Conservation (phyloP, 2,113 vertebrate species). For the Lycocorax pyrrhopterus region DNA sequence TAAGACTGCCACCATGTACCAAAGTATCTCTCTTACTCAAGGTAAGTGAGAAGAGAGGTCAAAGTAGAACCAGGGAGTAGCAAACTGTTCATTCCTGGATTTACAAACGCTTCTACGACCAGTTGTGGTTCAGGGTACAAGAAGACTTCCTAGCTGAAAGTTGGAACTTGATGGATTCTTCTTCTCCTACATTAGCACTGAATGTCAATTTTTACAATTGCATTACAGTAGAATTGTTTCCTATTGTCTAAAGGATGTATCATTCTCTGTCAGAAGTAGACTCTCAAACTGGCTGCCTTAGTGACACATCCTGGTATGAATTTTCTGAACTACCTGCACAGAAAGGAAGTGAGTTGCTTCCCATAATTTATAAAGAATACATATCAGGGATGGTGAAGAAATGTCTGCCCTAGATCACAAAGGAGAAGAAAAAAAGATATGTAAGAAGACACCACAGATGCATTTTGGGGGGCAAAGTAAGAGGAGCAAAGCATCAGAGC, state of each 20-base stretch:
- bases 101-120: background rate
- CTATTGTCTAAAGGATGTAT: background rate
- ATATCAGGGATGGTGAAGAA: background rate
- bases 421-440: background rate
- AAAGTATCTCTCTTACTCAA: background rate
- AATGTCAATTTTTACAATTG: background rate
- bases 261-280: background rate
- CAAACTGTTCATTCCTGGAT: background rate
- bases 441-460: background rate
- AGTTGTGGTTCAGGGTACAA: background rate
- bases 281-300: background rate
- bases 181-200: background rate
- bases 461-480: background rate
- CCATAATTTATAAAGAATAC: background rate
- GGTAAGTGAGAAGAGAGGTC: background rate
- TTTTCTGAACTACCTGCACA: background rate
- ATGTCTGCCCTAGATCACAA: background rate
- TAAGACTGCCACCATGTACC: background rate
- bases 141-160: background rate
- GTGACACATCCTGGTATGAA: background rate
- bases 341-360: background rate
- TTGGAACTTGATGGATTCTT: background rate
- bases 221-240: background rate
- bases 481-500: background rate
- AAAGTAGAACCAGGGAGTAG: background rate